phyloP scores from a whole-genome alignment of 1,140 invertebrate species.

The Drosophila funebris region DNA sequence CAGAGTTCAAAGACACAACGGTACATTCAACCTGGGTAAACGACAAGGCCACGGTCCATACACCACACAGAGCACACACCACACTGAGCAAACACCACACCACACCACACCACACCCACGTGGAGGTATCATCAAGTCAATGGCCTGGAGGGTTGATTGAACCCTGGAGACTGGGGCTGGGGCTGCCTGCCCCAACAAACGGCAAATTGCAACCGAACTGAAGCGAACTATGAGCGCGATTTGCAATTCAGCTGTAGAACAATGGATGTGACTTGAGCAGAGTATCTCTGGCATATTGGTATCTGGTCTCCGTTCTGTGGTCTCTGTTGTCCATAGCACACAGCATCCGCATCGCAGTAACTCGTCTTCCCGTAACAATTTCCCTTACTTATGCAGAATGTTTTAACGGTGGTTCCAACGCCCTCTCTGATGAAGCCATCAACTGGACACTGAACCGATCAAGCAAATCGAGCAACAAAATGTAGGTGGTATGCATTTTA shows the following conservation, averaged over 20 bases:
- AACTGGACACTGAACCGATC: constrained; percentile 51
- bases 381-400: constrained; percentile 73
- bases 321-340: constrained; percentile 22
- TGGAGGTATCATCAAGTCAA: constrained; percentile 50
- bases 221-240: constrained; percentile 63
- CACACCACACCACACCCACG: constrained; percentile 4
- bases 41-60: constrained; percentile 69
- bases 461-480: constrained; percentile 34
- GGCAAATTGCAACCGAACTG: constrained; percentile 68
- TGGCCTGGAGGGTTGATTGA: constrained; percentile 59
- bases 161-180: constrained; percentile 9
- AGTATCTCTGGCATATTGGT: too few species aligned
- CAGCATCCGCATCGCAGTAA: constrained; percentile 57
- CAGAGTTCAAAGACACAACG: constrained; percentile 78
- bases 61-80: constrained; percentile 54
- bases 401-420: constrained; percentile 65
- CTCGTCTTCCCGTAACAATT: constrained; percentile 77
- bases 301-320: background rate
- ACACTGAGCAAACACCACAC: constrained; percentile 43
- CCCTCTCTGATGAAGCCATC: constrained; percentile 36
- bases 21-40: constrained; percentile 73
- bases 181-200: constrained; percentile 76
- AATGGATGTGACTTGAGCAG: constrained; percentile 49
- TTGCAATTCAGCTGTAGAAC: constrained; percentile 78
- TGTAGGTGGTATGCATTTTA: constrained; percentile 79